Percentiles rank a stretch among this genome's conserved stretches.
Evolutionary conservation across 1,140 invertebrate genomes (phyloP).

Genomic region (Drosophila pandora): DNA sequence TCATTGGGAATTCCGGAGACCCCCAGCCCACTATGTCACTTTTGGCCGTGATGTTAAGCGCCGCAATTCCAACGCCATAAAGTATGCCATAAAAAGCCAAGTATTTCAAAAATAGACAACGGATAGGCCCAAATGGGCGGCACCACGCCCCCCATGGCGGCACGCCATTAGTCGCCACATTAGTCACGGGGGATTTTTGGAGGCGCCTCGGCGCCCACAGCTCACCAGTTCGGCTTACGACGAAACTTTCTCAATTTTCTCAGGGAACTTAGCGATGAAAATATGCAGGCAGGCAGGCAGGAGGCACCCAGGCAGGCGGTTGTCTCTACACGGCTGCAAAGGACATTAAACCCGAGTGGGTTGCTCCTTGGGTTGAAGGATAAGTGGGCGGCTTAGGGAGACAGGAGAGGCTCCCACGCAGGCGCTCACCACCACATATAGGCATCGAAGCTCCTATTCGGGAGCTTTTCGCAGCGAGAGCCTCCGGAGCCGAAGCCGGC

Average conservation of each 20-base stretch:
- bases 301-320: too few relatives aligned
- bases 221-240: not conserved
- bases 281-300: conserved; percentile 50
- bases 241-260: conserved; percentile 69
- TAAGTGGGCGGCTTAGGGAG: conserved; percentile 8
- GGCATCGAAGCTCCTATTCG: conserved; percentile 36
- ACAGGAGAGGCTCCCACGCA: conserved; percentile 42
- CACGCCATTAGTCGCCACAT: conserved; percentile 74
- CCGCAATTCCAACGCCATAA: conserved; percentile 74
- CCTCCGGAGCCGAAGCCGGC: conserved; percentile 35
- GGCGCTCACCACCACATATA: conserved; percentile 28
- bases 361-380: not conserved
- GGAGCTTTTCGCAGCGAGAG: conserved; percentile 51
- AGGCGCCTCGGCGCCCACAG: conserved; percentile 15
- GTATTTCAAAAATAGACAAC: conserved; percentile 63
- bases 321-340: conserved; percentile 73
- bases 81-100: conserved; percentile 76
- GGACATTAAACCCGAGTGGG: conserved; percentile 75
- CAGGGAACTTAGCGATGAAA: conserved; percentile 38
- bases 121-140: conserved; percentile 40
- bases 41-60: conserved; percentile 56
- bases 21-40: conserved; percentile 3
- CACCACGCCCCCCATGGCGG: conserved; percentile 29
- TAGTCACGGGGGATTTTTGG: conserved; percentile 66
- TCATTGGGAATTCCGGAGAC: conserved; percentile 52